Conservation (phyloP, 2,113 vertebrate genomes). For the Epinephelus cyanopodus region DNA sequence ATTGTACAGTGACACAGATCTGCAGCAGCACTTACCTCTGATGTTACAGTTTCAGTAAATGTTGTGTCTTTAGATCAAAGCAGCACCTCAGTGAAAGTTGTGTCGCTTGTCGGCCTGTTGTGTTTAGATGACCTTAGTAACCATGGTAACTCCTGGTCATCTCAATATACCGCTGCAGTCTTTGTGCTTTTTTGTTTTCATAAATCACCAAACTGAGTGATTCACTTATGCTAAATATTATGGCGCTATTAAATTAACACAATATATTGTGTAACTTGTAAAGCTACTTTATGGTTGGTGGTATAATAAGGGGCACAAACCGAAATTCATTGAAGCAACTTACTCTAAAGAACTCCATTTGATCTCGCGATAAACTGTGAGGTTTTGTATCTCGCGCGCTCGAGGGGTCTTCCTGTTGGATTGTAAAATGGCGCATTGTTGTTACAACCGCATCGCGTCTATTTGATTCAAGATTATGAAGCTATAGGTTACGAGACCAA, state of each 20-base stretch:
- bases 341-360: rapidly evolving
- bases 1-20: not conserved
- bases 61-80: not conserved
- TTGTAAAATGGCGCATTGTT: slow-evolving; percentile 85
- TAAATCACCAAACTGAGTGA: not conserved
- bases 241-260: not conserved
- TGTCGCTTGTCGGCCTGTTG: not conserved
- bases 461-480: slow-evolving; percentile 38
- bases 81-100: too few relatives aligned
- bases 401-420: slow-evolving; percentile 62
- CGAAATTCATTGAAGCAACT: not conserved
- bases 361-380: slow-evolving; percentile 72
- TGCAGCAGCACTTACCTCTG: slow-evolving; percentile 31
- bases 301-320: not conserved
- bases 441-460: slow-evolving; percentile 41
- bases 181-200: not conserved
- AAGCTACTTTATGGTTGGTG: not conserved
- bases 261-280: not conserved
- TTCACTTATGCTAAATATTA: not conserved
- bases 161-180: not conserved
- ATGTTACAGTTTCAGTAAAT: too few relatives aligned
- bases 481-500: not conserved
- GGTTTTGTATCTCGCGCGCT: slow-evolving; percentile 73
- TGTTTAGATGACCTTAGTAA: slow-evolving; percentile 65
- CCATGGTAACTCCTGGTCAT: slow-evolving; percentile 65